Base-by-base conservation (phyloP, 2,888 invertebrate genomes). In the Mythimna ferrago region DNA sequence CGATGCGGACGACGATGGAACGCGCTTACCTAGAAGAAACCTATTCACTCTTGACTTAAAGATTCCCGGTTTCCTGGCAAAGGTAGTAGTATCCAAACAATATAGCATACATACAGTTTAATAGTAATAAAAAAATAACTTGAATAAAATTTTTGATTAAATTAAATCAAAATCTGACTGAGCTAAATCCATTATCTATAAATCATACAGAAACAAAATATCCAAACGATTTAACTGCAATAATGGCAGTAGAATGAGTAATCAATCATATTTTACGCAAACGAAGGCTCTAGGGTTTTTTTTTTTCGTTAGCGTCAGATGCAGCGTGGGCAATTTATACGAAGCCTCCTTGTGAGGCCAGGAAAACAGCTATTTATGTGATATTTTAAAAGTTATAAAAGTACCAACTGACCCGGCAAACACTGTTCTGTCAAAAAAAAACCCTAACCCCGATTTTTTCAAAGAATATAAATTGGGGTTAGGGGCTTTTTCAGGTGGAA, bases 321-420 rank as follows among this genome's bases (percentile, higher is more conserved):
- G 92, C 92, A 91, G 82, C 78, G 87, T 76, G 64, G 80, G 86
- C 88, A 86, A 85, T 89, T 90, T 89, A 73, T 79, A 85, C 79
- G 79, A 82, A 66, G 64, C 61, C 82, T 78, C 70, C 53, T 56
- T 41, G 53, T 77, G 71, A 63, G 78, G 89, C 88, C 76, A 87
- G 5, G 44, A 82, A 84, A 78, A 60, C 26, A 0, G 35, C 9
- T 58, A 35, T 21, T 21, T 21, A n/a, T 19, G 19, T 16, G 7
- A 51, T 19, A 51, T 19, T 19, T 48, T 48, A 16, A 48, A 48
- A 48, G 48, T 32, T 32, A 32, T 4, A 32, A 32, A 32, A 2
- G 32, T 32, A 32, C 32, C 5, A 32, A 32, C 32, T 32, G 32
- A 32, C 32, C 5, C 32, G 32, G 32, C 32, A 32, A 32, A 32